Evolutionary conservation across 2,888 invertebrate species (phyloP), one percentile per base, ranked within the genome.

Genomic region (Eilema sororculum): DNA sequence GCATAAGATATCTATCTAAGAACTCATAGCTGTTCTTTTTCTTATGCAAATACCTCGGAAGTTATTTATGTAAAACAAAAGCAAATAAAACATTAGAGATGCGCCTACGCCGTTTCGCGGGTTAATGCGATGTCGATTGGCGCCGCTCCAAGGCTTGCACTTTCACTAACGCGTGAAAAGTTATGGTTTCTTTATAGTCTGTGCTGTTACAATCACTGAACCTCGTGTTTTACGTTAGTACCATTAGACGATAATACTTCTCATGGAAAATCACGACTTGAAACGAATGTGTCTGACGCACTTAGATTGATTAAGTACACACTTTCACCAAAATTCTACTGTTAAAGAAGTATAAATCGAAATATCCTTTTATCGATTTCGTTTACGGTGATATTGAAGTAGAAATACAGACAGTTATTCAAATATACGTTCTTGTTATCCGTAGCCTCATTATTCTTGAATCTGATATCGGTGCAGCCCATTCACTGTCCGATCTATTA

Each of bases 91-190:
- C 79, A 80, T 62, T 77, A 74, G 72, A 79, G 84, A 84, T 86
- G 89, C 87, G 86, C 84, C 70, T 78, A 83, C 80, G 72, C 78
- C 80, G 81, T 78, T 78, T 77, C 69, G 78, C 78, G 80, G 84
- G 82, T 83, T 93, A 91, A 94, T 92, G 91, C 86, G 89, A 86
- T 89, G 93, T 93, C 93, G 92, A 94, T 94, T 91, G 91, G 87
- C 87, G 85, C 84, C 87, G 85, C 85, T 86, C 86, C 83, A 81
- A 88, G 87, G 2, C 84, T 80, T 87, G 85, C 90, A 94, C 93
- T 94, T 94, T 94, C 94, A 91, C 94, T 91, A 80, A 83, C 79
- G 81, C 84, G 80, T 80, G 78, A 84, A 85, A 82, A 82, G 82
- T 87, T 86, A 88, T 86, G 86, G 86, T 89, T 84, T 84, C 86